Evolutionary conservation across 2,888 invertebrate genomes (phyloP).

Genomic region (Andricus curvator): DNA sequence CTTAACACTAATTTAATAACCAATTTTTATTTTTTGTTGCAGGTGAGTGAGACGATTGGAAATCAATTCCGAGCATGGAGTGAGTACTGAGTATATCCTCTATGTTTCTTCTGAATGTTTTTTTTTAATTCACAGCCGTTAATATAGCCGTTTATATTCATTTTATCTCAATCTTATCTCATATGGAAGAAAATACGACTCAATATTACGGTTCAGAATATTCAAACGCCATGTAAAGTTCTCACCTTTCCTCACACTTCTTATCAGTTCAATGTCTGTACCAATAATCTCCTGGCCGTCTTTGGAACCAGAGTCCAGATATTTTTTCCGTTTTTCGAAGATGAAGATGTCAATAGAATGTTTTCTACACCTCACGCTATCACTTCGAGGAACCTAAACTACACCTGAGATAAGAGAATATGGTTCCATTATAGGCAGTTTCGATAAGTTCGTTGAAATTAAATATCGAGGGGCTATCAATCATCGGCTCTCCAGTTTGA

Average conservation of each 20-base stretch:
- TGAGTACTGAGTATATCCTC: too few species aligned
- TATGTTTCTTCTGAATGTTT: too few species aligned
- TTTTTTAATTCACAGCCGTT: too few species aligned
- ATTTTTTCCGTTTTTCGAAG: neutral
- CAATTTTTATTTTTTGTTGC: too few species aligned
- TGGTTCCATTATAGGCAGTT: neutral
- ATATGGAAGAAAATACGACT: neutral
- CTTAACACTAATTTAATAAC: neutral
- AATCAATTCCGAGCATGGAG: too few species aligned
- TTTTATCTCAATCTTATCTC: neutral
- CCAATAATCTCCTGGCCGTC: slow-evolving; percentile 7
- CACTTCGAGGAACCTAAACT: neutral
- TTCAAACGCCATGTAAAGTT: neutral
- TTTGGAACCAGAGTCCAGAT: slow-evolving; percentile 12
- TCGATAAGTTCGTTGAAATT: slow-evolving; percentile 24
- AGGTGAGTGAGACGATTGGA: too few species aligned
- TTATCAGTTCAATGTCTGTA: slow-evolving; percentile 20
- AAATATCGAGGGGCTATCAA: slow-evolving; percentile 11
- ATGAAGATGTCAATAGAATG: slow-evolving; percentile 15
- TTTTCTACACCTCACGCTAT: neutral
- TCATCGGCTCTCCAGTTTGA: neutral
- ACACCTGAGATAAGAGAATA: slow-evolving; percentile 14
- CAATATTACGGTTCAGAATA: neutral
- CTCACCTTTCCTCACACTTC: slow-evolving; percentile 13
- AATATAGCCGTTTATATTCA: neutral